Base-by-base conservation (phyloP, 2,797 vertebrate genomes). In the Paedocypris micromegethes region DNA sequence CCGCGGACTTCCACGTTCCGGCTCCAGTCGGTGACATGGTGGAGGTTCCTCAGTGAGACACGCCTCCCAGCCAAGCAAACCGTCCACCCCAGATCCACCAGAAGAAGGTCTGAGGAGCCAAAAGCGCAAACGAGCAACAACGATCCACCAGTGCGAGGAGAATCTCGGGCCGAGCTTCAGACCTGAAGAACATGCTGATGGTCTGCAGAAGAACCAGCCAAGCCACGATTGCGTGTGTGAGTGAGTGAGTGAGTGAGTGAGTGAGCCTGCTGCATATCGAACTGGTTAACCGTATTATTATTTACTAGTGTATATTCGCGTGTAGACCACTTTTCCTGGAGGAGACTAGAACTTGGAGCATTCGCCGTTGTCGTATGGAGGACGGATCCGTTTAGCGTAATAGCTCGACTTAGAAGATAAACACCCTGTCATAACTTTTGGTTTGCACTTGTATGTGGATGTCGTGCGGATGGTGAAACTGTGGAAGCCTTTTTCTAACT, bases 251-350 rank as follows among this genome's bases (percentile, higher is more conserved):
- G 59, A 38, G 49, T 56, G 57, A 53, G 42, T 9, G 58, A 47
- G 77, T 83, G 76, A 81, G 77, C 77, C 77, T 66, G 55, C 79
- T 75, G 63, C 82, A 77, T 80, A 83, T 66, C 69, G 68, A 83
- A 82, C 74, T 81, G 75, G 77, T 78, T 85, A 78, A 73, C 81
- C 84, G 76, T 77, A 86, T 78, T 81, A 85, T 75, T 81, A 79
- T 87, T 85, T 82, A 83, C 75, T 84, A 86, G 80, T 82, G 81
- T 87, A 79, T 84, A 86, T 88, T 86, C 81, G 83, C 81, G 88
- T 83, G 84, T 89, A 84, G 83, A 85, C 81, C 85, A 83, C 88
- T 81, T 88, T 90, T 87, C 86, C 83, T 80, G 85, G 77, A 86
- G 5, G 72, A 78, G 72, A 70, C 82, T 74, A 73, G 59, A 58